Percentiles rank a stretch among this genome's conserved stretches.
These are phyloP conservation scores for Rhinophrynus dorsalis DNA, from an alignment of 2,797 vertebrate species.

Conservation along the genomic window DNA sequence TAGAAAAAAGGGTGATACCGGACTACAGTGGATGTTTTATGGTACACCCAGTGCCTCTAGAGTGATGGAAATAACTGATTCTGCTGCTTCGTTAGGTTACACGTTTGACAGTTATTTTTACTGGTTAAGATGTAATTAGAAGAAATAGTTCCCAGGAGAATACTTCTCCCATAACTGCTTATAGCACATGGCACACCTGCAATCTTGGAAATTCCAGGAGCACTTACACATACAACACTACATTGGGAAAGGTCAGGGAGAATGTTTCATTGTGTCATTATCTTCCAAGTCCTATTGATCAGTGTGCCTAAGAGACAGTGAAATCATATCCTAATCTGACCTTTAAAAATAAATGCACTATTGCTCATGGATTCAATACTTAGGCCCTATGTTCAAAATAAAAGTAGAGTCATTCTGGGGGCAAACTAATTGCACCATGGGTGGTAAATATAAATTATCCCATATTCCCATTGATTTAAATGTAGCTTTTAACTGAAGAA, in stretches of 20 bases:
- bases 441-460: too few species aligned
- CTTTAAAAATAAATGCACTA: constrained; percentile 37
- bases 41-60: not conserved
- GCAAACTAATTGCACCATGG: too few species aligned
- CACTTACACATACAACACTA: not conserved
- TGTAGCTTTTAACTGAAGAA: too few species aligned
- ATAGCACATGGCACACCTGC: not conserved
- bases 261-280: constrained; percentile 28
- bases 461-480: too few species aligned
- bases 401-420: too few species aligned
- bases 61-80: constrained; percentile 24
- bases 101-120: constrained; percentile 29
- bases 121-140: constrained; percentile 32
- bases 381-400: too few species aligned
- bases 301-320: constrained; percentile 36
- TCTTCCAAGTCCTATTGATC: constrained; percentile 40
- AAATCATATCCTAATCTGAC: constrained; percentile 46
- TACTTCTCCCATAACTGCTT: constrained; percentile 1
- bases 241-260: constrained; percentile 27
- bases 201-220: constrained; percentile 29
- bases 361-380: too few species aligned
- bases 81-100: not conserved
- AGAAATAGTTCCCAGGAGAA: constrained; percentile 5
- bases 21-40: not conserved
- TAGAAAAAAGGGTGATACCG: not conserved